Evolutionary conservation across 2,797 vertebrate genomes (phyloP).

Genomic region (Myripristis murdjan): DNA sequence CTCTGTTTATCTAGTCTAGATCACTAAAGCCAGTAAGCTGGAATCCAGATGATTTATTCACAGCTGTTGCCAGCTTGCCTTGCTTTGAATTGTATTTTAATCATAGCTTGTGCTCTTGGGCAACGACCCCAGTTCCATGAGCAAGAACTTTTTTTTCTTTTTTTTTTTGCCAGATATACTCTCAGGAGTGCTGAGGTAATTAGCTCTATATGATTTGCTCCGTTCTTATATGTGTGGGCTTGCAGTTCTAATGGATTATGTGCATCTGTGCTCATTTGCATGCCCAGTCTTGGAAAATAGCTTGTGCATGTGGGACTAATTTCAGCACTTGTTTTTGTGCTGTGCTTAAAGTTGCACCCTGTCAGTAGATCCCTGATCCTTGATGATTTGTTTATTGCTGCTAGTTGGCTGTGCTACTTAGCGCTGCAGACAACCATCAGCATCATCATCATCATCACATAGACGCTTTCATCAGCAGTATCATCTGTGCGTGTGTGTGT

Average conservation of each 20-base stretch:
- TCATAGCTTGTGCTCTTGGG: neutral
- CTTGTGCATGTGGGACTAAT: no score
- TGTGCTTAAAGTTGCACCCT: constrained; percentile 1
- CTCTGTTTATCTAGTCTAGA: no score
- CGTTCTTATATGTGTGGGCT: constrained; percentile 24
- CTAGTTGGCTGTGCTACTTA: no score
- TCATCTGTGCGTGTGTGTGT: neutral
- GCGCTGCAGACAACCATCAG: no score
- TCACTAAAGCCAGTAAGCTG: no score
- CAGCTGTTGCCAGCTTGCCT: neutral
- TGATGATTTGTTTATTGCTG: neutral
- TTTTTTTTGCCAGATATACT: constrained; percentile 29
- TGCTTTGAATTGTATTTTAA: neutral
- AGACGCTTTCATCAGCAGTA: no score
- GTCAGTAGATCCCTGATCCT: constrained; percentile 4
- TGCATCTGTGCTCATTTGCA: constrained; percentile 31
- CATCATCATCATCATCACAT: no score
- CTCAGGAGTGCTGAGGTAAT: constrained; percentile 9
- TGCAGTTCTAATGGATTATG: neutral
- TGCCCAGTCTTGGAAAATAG: neutral
- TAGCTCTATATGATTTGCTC: constrained; percentile 30
- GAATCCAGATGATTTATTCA: no score
- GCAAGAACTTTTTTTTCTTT: neutral
- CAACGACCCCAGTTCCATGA: constrained; percentile 2
- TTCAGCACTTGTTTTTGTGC: neutral